Evolutionary conservation across 1,140 invertebrate species (phyloP), one percentile per base, ranked within the genome.

Genomic region (Bacillus rossius): DNA sequence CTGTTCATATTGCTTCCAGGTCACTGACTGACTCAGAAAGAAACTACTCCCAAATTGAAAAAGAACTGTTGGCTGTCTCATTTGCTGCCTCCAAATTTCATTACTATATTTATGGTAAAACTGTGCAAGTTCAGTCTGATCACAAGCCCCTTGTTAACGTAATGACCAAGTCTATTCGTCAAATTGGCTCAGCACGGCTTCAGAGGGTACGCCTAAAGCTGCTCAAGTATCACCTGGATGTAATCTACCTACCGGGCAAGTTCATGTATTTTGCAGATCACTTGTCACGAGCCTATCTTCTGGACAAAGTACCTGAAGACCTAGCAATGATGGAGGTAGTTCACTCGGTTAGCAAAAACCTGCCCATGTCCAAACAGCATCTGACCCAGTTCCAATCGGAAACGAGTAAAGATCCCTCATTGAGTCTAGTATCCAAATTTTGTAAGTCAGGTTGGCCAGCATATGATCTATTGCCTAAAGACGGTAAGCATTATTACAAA

Each of bases 181-280:
- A 70, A 57, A 63, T 70, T 22, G 29, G 29, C 29, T 66, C 71
- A 13, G 62, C 61, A 40, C 56, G 76, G 50, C 57, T 79, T 13
- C 73, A 77, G 60, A 43, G 69, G 10, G 69, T 76, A 67, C 58
- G 72, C 8, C 55, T 75, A 10, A 61, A 66, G 29, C 19, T 74
- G 5, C 67, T 52, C 5, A 19, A 25, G 4, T 45, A 45, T 25
- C 4, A 45, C 43, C 4, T 45, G n/a, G 43, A 5, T 45, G 23
- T 45, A 45, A 45, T n/a, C 17, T 45, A 13, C 13, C 23, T 45
- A n/a, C 43, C 43, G n/a, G 43, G 43, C 13, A 45, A 45, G 13
- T n/a, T 20, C 10, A 45, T 45, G 43, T 25, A 20, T 19, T 45
- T 45, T 19, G 43, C 43, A 45, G 43, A 45, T n/a, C 43, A 19